A percentile compares a stretch with the other conserved stretches of the same genome.
Conservation (phyloP, 2,113 vertebrate genomes). For the Alectura lathami region DNA sequence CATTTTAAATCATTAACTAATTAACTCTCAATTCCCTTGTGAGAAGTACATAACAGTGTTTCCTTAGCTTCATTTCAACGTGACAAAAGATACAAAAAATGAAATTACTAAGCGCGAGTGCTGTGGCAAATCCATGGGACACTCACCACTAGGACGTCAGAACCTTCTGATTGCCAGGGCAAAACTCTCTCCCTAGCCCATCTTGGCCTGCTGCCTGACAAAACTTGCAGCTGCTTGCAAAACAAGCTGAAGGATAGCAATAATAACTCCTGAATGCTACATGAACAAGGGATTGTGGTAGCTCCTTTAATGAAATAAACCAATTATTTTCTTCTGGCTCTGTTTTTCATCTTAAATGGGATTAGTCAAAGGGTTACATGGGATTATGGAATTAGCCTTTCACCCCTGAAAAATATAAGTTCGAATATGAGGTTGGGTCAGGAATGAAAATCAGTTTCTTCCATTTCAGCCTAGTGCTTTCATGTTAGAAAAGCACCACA, state of each 20-base stretch:
- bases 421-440: neutral
- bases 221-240: conserved; percentile 4
- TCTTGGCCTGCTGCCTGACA: neutral
- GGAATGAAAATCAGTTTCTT: conserved; percentile 24
- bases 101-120: neutral
- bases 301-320: conserved; percentile 25
- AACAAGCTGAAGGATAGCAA: conserved; percentile 53
- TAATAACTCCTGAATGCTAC: conserved; percentile 53
- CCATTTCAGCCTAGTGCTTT: neutral
- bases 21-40: neutral
- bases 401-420: conserved; percentile 7
- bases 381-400: conserved; percentile 44
- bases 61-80: neutral
- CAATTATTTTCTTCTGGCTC: conserved; percentile 41
- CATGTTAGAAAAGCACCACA: neutral
- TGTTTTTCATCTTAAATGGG: conserved; percentile 20
- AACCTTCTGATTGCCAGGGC: neutral
- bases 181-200: neutral
- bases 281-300: neutral
- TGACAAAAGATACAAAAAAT: neutral
- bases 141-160: neutral
- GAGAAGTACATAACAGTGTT: neutral
- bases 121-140: neutral
- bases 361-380: conserved; percentile 6
- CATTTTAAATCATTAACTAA: neutral